These are phyloP conservation scores for Crocidura indochinensis DNA, from an alignment of 2,797 vertebrate species.

Conservation along the genomic window DNA sequence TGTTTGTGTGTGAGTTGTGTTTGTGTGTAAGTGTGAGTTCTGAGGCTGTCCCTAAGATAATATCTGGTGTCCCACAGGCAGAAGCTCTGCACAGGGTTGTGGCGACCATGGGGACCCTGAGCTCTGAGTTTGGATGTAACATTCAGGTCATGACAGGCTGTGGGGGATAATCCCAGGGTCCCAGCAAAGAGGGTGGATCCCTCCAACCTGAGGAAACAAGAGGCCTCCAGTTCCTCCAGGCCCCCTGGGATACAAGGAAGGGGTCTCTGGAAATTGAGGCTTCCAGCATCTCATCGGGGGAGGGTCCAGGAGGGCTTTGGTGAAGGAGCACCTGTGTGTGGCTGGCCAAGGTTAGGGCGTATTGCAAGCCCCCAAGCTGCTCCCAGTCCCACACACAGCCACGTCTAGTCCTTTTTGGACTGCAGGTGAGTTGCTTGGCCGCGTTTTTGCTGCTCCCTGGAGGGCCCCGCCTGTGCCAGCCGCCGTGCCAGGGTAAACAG, in stretches of 20 bases:
- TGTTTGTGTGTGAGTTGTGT: neutral
- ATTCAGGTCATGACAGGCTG: neutral
- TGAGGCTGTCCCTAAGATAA: too few relatives aligned
- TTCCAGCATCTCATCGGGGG: neutral
- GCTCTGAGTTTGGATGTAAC: neutral
- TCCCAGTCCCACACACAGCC: neutral
- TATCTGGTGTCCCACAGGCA: neutral
- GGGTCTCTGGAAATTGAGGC: neutral
- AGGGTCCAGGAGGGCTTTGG: neutral
- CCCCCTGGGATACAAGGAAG: too few relatives aligned
- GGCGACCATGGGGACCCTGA: neutral
- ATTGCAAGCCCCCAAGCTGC: neutral
- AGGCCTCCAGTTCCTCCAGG: neutral
- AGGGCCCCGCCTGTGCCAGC: constrained; percentile 82
- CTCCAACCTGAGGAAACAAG: neutral
- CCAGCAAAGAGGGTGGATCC: neutral
- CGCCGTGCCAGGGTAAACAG: constrained; percentile 81
- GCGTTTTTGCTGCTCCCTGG: constrained; percentile 66
- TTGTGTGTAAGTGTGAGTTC: neutral
- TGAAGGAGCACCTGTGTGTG: neutral
- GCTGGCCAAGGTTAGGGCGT: neutral
- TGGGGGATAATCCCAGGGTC: neutral
- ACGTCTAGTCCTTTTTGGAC: constrained; percentile 39
- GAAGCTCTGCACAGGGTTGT: neutral
- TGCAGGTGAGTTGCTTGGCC: constrained; percentile 75